Evolutionary conservation across 2,797 vertebrate genomes (phyloP), one percentile per base, ranked within the genome.

Genomic region (Poeciliopsis gracilis): DNA sequence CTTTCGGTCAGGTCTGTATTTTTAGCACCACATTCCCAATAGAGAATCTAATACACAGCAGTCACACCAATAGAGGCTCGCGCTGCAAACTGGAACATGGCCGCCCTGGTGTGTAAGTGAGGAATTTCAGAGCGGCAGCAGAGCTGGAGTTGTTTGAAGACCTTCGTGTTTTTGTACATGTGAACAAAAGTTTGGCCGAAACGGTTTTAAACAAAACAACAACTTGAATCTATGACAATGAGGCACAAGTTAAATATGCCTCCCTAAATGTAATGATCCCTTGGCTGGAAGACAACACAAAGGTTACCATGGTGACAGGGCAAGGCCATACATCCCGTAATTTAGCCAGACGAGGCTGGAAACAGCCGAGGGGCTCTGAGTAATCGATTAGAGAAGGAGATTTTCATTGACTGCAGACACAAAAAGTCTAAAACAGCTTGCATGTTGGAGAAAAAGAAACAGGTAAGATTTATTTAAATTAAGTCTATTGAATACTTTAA

Each of bases 21-120:
- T 96, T 95, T 96, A 96, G 95, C 92, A 77, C 66, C 80, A 18
- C 95, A 95, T 95, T 96, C 92, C 92, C 94, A 90, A 94, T 91
- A 84, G 94, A 95, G 93, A 94, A 95, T 94, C 92, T 94, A 95
- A 95, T 94, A 95, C 95, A 93, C 89, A 91, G 86, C 76, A 46
- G 86, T 87, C 84, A 84, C 53, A 84, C 81, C 70, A 79, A 90
- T 90, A 91, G 90, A 90, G 88, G 90, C 90, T 88, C 84, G 79
- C 87, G 82, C 84, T 86, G 85, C 88, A 94, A 92, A 94, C 83
- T 90, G 85, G 92, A 94, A 92, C 90, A 90, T 84, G 82, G 88
- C 83, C 82, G 85, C 72, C 61, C 81, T 85, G 86, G 92, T 93
- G 90, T 85, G 89, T 87, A 85, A 91, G 90, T 88, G 86, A 91